Evolutionary conservation across 2,113 vertebrate genomes (phyloP).

Genomic region (Oceanodroma tethys): DNA sequence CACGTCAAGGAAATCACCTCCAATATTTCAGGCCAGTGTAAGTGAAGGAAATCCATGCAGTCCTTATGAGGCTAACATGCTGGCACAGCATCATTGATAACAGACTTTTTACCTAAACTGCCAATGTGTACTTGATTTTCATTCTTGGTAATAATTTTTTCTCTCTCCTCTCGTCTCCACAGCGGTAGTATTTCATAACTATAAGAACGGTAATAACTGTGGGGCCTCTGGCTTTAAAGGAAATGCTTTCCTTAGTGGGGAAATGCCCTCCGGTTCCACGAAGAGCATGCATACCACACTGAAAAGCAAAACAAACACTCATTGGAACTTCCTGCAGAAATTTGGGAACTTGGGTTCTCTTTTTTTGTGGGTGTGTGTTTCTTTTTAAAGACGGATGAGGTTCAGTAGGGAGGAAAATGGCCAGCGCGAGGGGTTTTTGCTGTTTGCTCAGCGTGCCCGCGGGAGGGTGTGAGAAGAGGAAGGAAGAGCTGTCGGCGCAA

Average conservation of each 20-base stretch:
- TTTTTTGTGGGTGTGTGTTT: not conserved
- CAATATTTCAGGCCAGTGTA: not conserved
- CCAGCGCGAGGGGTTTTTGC: not conserved
- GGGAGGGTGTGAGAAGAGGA: not conserved
- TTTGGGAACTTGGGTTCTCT: not conserved
- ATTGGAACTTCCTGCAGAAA: not conserved
- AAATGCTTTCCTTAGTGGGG: not conserved
- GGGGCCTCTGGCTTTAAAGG: not conserved
- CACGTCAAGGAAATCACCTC: not conserved
- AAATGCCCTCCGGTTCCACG: constrained; percentile 2
- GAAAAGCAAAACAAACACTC: constrained; percentile 6
- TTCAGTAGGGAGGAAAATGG: not conserved
- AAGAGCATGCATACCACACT: not conserved
- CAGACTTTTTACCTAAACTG: not conserved
- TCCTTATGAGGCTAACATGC: not conserved
- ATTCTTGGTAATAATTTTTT: not conserved
- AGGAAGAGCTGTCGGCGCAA: not conserved
- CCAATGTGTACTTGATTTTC: not conserved
- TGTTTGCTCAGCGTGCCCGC: not conserved
- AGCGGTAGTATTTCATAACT: not conserved
- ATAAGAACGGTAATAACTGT: not conserved
- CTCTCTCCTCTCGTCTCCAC: not conserved
- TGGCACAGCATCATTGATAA: not conserved
- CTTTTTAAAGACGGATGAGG: not conserved
- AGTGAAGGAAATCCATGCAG: not conserved